Conservation (phyloP, 2,113 vertebrate species). For the Cheirogaleus medius region DNA sequence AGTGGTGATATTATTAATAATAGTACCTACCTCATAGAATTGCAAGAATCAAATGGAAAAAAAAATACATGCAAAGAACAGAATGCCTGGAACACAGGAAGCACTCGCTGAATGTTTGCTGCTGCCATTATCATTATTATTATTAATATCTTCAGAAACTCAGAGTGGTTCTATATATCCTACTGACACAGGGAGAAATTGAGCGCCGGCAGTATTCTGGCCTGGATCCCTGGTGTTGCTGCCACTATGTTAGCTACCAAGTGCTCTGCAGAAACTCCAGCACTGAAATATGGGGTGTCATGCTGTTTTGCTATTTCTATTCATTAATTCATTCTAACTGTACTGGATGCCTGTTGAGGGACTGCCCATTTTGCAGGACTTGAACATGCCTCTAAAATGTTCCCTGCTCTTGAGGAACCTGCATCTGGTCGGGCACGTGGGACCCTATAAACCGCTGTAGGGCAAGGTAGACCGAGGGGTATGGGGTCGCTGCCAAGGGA, state of each 20-base stretch:
- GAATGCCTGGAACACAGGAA: neutral
- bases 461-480: neutral
- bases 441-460: neutral
- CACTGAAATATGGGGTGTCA: neutral
- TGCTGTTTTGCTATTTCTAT: neutral
- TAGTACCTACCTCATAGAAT: neutral
- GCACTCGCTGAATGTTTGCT: neutral
- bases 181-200: neutral
- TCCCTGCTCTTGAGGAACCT: neutral
- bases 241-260: neutral
- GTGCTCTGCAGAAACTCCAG: neutral
- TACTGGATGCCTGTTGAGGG: neutral
- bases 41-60: neutral
- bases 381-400: neutral
- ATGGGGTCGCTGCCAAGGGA: neutral
- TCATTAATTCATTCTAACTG: neutral
- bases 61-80: neutral
- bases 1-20: neutral
- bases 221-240: neutral
- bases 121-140: neutral
- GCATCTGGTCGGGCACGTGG: neutral
- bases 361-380: neutral
- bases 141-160: neutral
- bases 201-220: neutral
- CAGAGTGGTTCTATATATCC: neutral